A percentile compares a stretch with the other conserved stretches of the same genome.
Evolutionary conservation across 2,797 vertebrate species (phyloP).

Genomic region (Orientallactaga sibirica): DNA sequence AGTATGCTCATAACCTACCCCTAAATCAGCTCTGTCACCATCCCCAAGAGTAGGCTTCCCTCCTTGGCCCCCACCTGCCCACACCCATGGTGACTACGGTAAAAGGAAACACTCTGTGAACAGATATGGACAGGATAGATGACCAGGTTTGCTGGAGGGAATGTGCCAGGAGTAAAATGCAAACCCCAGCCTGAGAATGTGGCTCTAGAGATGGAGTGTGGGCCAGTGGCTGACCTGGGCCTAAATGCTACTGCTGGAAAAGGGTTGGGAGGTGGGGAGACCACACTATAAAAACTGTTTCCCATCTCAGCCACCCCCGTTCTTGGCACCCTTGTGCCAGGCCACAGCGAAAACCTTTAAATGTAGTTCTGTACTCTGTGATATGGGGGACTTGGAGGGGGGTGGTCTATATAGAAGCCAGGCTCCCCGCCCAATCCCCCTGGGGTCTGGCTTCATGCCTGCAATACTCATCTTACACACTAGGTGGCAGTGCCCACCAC

Average conservation of each 20-base stretch:
- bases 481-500: conserved; percentile 96
- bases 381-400: conserved; percentile 74
- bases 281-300: not conserved
- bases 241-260: conserved; percentile 18
- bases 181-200: conserved; percentile 71
- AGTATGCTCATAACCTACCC: not conserved
- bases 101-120: not conserved
- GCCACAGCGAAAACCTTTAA: conserved; percentile 39
- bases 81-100: not conserved
- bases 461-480: conserved; percentile 90
- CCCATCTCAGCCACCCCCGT: conserved; percentile 3
- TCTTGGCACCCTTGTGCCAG: conserved; percentile 77
- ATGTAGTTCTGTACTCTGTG: conserved; percentile 66
- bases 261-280: not conserved
- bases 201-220: conserved; percentile 70
- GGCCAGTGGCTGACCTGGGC: conserved; percentile 62
- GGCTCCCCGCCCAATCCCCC: conserved; percentile 72
- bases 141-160: not conserved
- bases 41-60: not conserved
- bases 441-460: conserved; percentile 87
- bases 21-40: conserved; percentile 5
- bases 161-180: conserved; percentile 36
- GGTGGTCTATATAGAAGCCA: conserved; percentile 81
- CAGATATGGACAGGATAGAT: not conserved
- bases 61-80: not conserved